Percentiles rank a stretch among this genome's conserved stretches.
Evolutionary conservation across 2,888 invertebrate species (phyloP).

Genomic region (Megamerina dolium): DNA sequence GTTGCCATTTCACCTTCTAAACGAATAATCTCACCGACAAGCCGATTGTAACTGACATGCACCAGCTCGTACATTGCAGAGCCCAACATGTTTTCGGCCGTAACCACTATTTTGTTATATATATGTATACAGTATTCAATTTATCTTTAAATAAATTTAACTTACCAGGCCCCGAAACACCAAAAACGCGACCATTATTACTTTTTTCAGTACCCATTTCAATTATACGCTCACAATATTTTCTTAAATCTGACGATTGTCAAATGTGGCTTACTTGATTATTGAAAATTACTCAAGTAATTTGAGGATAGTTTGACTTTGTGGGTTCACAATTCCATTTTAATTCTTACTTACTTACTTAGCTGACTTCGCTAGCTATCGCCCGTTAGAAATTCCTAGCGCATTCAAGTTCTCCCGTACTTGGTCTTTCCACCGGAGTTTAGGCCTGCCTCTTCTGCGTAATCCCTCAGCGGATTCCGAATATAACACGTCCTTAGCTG

Average conservation of each 20-base stretch:
- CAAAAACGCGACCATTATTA: constrained; percentile 71
- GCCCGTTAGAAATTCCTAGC: too few relatives aligned
- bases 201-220: not conserved
- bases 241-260: not conserved
- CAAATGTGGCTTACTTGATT: too few relatives aligned
- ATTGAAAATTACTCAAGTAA: too few relatives aligned
- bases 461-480: too few relatives aligned
- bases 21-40: constrained; percentile 99
- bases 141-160: not conserved
- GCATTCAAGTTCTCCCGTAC: too few relatives aligned
- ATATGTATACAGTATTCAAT: constrained; percentile 21
- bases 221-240: not conserved
- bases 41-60: constrained; percentile 92
- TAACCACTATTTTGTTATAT: constrained; percentile 80
- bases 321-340: too few relatives aligned
- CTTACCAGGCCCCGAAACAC: constrained; percentile 95
- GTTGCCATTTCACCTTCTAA: constrained; percentile 99
- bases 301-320: too few relatives aligned
- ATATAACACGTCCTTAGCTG: too few relatives aligned
- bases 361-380: not conserved
- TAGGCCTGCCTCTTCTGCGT: too few relatives aligned
- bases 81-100: constrained; percentile 97
- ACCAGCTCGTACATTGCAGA: constrained; percentile 99
- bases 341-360: constrained; percentile 7
- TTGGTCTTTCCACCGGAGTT: too few relatives aligned